phyloP scores from a whole-genome alignment of 2,888 invertebrate genomes.

The Epistrophe eligans region DNA sequence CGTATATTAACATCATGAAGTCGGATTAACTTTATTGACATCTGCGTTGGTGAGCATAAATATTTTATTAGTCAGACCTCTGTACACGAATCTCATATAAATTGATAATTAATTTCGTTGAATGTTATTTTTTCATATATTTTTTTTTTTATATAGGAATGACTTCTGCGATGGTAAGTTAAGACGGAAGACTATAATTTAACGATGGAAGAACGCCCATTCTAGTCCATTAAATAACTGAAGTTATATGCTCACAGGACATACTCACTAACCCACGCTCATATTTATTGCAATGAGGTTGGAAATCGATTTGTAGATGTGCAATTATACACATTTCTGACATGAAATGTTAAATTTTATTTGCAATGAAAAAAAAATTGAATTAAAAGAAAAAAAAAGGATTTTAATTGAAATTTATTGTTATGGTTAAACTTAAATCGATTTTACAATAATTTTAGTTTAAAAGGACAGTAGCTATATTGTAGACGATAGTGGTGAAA shows the following conservation, averaged over 20 bases:
- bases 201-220: conserved; percentile 38
- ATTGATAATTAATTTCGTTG: conserved; percentile 7
- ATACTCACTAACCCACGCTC: conserved; percentile 14
- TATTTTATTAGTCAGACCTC: conserved; percentile 1
- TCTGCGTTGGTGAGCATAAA: conserved; percentile 19
- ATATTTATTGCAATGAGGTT: conserved; percentile 43
- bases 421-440: conserved; percentile 3
- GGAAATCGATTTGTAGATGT: conserved; percentile 53
- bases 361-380: conserved; percentile 15
- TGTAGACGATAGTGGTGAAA: too few species aligned
- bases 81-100: background rate
- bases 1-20: background rate
- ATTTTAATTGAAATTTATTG: conserved; percentile 36
- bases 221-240: conserved; percentile 5
- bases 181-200: conserved; percentile 17
- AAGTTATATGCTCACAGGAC: conserved; percentile 34
- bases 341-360: conserved; percentile 42
- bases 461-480: background rate
- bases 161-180: conserved; percentile 20
- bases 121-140: too few species aligned
- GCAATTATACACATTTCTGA: conserved; percentile 45
- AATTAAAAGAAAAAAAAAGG: background rate
- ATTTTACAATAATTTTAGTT: conserved; percentile 8
- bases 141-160: background rate
- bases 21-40: conserved; percentile 6